Base-by-base conservation (phyloP, 1,140 invertebrate species). In the Bombus confusus region DNA sequence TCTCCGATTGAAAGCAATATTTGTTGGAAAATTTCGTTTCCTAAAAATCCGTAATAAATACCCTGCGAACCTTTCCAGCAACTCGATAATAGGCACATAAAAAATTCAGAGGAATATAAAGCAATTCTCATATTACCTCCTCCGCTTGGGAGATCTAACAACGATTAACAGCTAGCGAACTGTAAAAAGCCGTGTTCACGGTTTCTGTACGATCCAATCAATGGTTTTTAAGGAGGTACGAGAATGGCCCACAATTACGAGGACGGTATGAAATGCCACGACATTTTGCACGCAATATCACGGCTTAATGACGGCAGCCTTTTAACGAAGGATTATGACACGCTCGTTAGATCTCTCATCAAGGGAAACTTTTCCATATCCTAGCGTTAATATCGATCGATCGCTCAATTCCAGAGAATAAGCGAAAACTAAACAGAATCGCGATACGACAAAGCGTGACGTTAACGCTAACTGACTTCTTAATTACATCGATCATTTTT, bases 271-370 rank as follows among this genome's bases (percentile, higher is more conserved):
- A 74, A 81, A 68, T n/a, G 34, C 41, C 66, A 18, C 62, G 57
- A 83, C 83, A 82, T 87, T 85, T 22, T 13, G 15, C 68, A 87
- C 71, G 85, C 81, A 83, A 83, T 73, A 73, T 83, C 74, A 62
- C 39, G 57, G 74, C n/a, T 90, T 90, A 90, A 90, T 85, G 88
- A 81, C 68, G 82, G 52, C 47, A 52, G 47, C 18, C 62, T 83
- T 76, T 83, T 88, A 81, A 89, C 47, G 88, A 85, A 80, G 89
- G 85, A 88, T 91, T 89, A 89, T 85, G 87, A 87, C 77, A 87
- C 85, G 90, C 78, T 91, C 90, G 83, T 91, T 91, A 88, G 88
- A 88, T 88, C 89, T 75, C 88, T 87, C 87, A 72, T 88, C 79
- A 85, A 79, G 43, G 72, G 72, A 64, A 87, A 89, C 85, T 91